Conservation (phyloP, 2,113 vertebrate species). For the Bombycilla garrulus region DNA sequence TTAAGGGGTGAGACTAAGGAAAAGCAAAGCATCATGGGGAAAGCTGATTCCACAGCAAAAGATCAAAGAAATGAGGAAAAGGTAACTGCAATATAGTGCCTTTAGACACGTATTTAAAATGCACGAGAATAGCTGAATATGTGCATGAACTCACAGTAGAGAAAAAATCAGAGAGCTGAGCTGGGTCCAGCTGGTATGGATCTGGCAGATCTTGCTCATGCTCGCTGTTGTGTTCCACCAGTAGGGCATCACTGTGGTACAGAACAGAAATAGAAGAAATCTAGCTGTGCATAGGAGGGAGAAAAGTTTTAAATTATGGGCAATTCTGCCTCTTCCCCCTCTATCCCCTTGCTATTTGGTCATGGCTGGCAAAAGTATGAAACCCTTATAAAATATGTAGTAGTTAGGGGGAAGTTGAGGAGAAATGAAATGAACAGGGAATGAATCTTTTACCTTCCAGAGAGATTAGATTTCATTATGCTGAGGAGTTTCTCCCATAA, state of each 20-base stretch:
- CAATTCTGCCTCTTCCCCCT: neutral
- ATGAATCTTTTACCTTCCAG: neutral
- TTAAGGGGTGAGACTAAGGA: neutral
- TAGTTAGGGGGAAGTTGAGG: neutral
- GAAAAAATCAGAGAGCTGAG: neutral
- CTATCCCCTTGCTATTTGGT: neutral
- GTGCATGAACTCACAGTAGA: neutral
- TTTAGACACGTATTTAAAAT: neutral
- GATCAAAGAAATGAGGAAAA: neutral
- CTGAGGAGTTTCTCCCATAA: neutral
- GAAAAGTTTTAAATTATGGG: neutral
- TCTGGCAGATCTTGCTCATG: neutral
- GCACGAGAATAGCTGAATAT: fast-evolving
- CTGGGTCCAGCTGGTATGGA: neutral
- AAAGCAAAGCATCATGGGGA: neutral
- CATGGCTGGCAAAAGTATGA: neutral
- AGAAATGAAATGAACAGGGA: neutral
- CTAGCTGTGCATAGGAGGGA: neutral
- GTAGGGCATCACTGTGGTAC: neutral
- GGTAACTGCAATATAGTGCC: neutral
- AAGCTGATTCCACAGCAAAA: neutral
- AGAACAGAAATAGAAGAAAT: neutral
- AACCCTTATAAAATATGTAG: neutral
- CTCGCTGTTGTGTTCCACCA: neutral
- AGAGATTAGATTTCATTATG: conserved; percentile 34